Evolutionary conservation across 2,888 invertebrate genomes (phyloP).

Genomic region (Bugulina stolonifera): DNA sequence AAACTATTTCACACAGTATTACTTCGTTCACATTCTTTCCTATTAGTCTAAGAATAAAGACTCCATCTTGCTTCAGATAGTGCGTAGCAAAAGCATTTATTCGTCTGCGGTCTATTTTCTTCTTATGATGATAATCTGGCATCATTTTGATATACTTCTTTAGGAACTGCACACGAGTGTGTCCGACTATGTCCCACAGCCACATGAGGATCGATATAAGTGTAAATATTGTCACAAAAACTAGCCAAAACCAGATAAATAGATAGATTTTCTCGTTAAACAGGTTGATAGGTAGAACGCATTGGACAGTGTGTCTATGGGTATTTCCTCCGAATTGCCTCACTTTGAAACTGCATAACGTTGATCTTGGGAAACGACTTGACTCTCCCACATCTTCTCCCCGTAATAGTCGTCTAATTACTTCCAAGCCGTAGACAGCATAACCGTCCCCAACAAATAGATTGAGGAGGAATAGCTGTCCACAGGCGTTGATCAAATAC

Average conservation of each 20-base stretch:
- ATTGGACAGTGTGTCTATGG: constrained; percentile 35
- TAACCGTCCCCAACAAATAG: constrained; percentile 55
- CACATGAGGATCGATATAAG: constrained; percentile 44
- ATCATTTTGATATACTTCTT: constrained; percentile 54
- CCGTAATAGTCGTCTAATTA: constrained; percentile 53
- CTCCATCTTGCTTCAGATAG: constrained; percentile 50
- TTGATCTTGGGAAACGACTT: constrained; percentile 50
- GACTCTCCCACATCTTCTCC: constrained; percentile 50
- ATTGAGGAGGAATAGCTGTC: constrained; percentile 56
- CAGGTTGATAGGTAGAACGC: constrained; percentile 33
- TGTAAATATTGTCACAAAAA: constrained; percentile 45
- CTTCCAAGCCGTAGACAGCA: constrained; percentile 54
- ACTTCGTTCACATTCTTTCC: constrained; percentile 53
- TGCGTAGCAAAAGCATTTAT: constrained; percentile 50
- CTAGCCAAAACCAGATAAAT: constrained; percentile 53
- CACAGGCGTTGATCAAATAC: constrained; percentile 54
- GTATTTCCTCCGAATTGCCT: constrained; percentile 42
- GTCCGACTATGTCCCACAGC: constrained; percentile 34
- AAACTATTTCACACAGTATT: constrained; percentile 50
- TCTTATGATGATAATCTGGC: constrained; percentile 33
- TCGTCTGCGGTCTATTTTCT: constrained; percentile 37
- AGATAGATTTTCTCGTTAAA: constrained; percentile 51
- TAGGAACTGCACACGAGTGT: constrained; percentile 41
- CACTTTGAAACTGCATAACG: constrained; percentile 52
- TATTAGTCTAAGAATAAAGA: constrained; percentile 48